phyloP scores from a whole-genome alignment of 2,888 invertebrate genomes.

The Homarus gammarus region DNA sequence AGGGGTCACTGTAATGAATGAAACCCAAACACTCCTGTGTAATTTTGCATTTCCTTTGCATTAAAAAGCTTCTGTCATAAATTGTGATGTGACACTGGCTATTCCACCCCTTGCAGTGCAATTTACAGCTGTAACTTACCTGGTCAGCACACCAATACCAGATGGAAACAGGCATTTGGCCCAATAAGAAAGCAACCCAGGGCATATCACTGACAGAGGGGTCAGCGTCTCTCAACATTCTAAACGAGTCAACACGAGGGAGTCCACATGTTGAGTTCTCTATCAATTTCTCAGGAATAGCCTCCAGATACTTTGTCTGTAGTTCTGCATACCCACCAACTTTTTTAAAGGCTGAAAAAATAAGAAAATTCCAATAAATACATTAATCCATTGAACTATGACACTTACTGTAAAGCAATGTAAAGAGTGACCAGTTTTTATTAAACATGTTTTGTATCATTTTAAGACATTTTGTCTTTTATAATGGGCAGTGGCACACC shows the following conservation, averaged over 20 bases:
- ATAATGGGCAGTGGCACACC: no score
- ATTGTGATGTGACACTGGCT: no score
- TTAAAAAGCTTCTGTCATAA: no score
- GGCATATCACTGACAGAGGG: constrained; percentile 80
- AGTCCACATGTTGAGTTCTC: constrained; percentile 78
- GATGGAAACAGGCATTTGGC: constrained; percentile 81
- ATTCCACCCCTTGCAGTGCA: no score
- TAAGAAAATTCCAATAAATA: neutral
- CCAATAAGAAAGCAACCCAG: constrained; percentile 81
- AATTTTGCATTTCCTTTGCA: no score
- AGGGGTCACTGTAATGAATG: no score
- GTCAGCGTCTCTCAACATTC: constrained; percentile 79
- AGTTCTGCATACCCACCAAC: constrained; percentile 80
- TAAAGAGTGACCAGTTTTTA: no score
- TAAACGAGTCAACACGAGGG: constrained; percentile 79
- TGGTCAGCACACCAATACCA: constrained; percentile 79
- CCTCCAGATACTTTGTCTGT: constrained; percentile 79
- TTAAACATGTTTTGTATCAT: no score
- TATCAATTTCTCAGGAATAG: constrained; percentile 78
- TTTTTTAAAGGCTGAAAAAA: constrained; percentile 79
- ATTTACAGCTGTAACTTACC: no score
- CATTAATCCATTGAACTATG: neutral
- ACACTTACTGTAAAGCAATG: no score
- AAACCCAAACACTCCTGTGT: no score
- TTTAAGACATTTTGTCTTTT: no score